A percentile compares a stretch with the other conserved stretches of the same genome.
Evolutionary conservation across 2,113 vertebrate genomes (phyloP).

Genomic region (Calypte anna): DNA sequence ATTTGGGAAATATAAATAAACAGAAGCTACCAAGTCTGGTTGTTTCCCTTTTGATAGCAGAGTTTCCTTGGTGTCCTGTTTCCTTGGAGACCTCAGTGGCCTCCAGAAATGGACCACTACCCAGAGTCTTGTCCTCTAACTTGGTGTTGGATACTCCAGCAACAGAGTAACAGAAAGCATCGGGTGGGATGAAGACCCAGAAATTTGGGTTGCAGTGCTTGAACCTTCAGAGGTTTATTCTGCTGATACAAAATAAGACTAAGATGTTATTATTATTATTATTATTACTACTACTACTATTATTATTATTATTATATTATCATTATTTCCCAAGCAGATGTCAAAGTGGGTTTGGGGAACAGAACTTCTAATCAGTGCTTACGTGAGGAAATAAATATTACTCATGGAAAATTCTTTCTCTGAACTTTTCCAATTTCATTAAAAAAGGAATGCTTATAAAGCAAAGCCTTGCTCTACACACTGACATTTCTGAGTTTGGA

Average conservation of each 20-base stretch:
- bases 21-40: not conserved
- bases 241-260: not conserved
- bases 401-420: constrained; percentile 51
- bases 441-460: constrained; percentile 57
- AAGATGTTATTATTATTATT: not conserved
- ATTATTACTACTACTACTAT: constrained; percentile 6
- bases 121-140: not conserved
- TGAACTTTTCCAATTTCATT: constrained; percentile 50
- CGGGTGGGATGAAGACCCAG: not conserved
- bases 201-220: not conserved
- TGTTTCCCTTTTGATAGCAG: not conserved
- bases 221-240: not conserved
- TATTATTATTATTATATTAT: not conserved
- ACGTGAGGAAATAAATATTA: constrained; percentile 2
- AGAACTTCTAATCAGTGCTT: constrained; percentile 2
- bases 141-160: not conserved
- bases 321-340: constrained; percentile 14
- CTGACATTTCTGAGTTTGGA: constrained; percentile 16
- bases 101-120: not conserved
- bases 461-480: not conserved
- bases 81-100: not conserved
- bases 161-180: not conserved
- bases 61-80: not conserved
- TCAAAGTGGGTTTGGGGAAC: constrained; percentile 8
- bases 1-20: not conserved